Percentiles rank a stretch among this genome's conserved stretches.
Evolutionary conservation across 2,888 invertebrate species (phyloP).

Genomic region (Agonopterix alstromeriana): DNA sequence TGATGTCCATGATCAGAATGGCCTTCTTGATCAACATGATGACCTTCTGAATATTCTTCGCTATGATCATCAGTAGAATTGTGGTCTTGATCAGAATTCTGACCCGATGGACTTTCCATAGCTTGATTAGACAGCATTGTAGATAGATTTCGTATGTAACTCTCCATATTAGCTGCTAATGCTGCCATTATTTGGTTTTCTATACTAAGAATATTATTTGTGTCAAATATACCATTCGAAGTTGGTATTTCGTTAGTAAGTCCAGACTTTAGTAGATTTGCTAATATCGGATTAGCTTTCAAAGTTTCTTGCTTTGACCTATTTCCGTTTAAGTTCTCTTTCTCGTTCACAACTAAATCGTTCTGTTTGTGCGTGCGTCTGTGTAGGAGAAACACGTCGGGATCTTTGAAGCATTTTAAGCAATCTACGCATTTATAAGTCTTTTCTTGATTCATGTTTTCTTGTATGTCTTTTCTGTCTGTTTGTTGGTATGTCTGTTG

Average conservation of each 20-base stretch:
- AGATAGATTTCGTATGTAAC: slow-evolving; percentile 41
- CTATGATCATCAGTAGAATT: background rate
- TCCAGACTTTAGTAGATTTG: slow-evolving; percentile 42
- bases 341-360: slow-evolving; percentile 19
- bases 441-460: slow-evolving; percentile 3
- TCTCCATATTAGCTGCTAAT: slow-evolving; percentile 48
- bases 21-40: background rate
- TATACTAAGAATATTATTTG: slow-evolving; percentile 29
- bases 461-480: background rate
- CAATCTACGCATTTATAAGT: slow-evolving; percentile 52
- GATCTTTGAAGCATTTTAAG: slow-evolving; percentile 64
- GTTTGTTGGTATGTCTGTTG: slow-evolving; percentile 7
- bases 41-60: background rate
- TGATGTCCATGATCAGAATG: background rate
- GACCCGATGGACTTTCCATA: slow-evolving; percentile 4
- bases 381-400: slow-evolving; percentile 56
- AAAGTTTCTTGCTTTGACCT: slow-evolving; percentile 35
- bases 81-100: background rate
- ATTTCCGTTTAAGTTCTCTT: slow-evolving; percentile 41
- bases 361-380: slow-evolving; percentile 33
- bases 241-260: slow-evolving; percentile 1
- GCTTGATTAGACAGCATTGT: slow-evolving; percentile 21
- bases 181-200: slow-evolving; percentile 54
- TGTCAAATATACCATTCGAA: slow-evolving; percentile 26
- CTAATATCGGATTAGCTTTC: slow-evolving; percentile 57